These are phyloP conservation scores for Drosophila longiperda DNA, from an alignment of 2,888 invertebrate genomes.

Conservation along the genomic window DNA sequence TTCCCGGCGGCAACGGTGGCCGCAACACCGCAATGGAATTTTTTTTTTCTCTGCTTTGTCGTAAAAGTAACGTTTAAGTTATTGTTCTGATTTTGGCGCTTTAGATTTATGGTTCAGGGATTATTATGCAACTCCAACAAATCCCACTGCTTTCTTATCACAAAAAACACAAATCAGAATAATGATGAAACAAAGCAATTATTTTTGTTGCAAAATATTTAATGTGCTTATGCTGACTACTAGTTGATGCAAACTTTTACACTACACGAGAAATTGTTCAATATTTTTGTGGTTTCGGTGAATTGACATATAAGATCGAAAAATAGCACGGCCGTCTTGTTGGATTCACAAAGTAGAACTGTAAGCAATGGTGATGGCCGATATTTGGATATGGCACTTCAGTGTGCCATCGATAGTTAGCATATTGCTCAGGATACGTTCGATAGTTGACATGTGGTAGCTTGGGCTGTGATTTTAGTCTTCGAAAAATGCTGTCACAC, in stretches of 20 bases:
- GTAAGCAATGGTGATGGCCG: slow-evolving; percentile 19
- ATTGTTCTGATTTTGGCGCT: slow-evolving; percentile 56
- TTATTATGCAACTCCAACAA: slow-evolving; percentile 60
- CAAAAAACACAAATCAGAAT: slow-evolving; percentile 9
- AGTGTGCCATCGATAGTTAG: slow-evolving; percentile 1
- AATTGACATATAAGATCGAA: slow-evolving; percentile 35
- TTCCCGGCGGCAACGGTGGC: slow-evolving; percentile 55
- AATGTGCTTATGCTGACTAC: slow-evolving; percentile 1
- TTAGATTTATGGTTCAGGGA: slow-evolving; percentile 38
- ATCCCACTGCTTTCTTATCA: slow-evolving; percentile 47
- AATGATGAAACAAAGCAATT: background rate
- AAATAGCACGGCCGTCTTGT: slow-evolving; percentile 25
- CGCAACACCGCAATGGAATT: slow-evolving; percentile 52
- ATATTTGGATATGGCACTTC: slow-evolving; percentile 8
- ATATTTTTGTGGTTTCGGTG: slow-evolving; percentile 51
- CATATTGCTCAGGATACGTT: background rate
- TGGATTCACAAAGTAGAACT: slow-evolving; percentile 46
- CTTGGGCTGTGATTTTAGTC: background rate
- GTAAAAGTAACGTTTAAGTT: slow-evolving; percentile 10
- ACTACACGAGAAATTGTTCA: slow-evolving; percentile 31
- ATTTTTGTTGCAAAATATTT: slow-evolving; percentile 6
- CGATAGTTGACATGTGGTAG: background rate
- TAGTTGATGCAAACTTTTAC: slow-evolving; percentile 2
- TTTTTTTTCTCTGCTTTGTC: slow-evolving; percentile 28
- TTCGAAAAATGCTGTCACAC: slow-evolving; percentile 15